phyloP scores from a whole-genome alignment of 2,888 invertebrate genomes.

The Mesoligia furuncula region DNA sequence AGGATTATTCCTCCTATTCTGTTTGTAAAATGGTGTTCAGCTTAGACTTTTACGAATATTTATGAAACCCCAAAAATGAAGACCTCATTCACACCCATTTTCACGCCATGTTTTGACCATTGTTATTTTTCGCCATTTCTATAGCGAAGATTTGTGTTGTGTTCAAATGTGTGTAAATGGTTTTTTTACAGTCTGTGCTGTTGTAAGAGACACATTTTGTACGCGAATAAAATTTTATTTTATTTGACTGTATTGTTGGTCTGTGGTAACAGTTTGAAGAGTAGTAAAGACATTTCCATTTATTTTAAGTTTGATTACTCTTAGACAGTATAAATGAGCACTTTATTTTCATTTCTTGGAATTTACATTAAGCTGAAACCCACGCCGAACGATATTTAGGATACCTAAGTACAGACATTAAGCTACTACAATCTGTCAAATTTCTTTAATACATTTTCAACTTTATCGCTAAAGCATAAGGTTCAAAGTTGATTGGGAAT shows the following conservation, averaged over 20 bases:
- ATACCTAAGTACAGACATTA: too few relatives aligned
- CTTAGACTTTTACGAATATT: not conserved
- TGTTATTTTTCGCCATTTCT: constrained; percentile 35
- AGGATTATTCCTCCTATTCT: not conserved
- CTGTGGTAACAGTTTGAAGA: constrained; percentile 12
- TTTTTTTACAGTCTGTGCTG: constrained; percentile 7
- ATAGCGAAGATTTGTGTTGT: constrained; percentile 37
- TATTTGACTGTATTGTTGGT: constrained; percentile 27
- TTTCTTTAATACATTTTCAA: too few relatives aligned
- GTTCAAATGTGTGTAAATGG: constrained; percentile 26
- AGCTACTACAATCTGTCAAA: too few relatives aligned
- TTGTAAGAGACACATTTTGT: constrained; percentile 22
- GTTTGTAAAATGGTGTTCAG: not conserved
- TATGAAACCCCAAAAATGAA: not conserved
- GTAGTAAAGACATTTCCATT: constrained; percentile 7
- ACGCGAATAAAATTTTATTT: constrained; percentile 33
- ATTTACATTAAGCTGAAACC: not conserved
- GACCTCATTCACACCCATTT: constrained; percentile 7
- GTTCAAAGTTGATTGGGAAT: too few relatives aligned
- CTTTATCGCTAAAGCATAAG: too few relatives aligned
- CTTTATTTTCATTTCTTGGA: not conserved
- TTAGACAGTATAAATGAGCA: not conserved
- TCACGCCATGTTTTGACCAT: constrained; percentile 23
- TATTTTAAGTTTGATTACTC: constrained; percentile 1
- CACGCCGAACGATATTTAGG: not conserved